These are phyloP conservation scores for Chionomys nivalis DNA, from an alignment of 2,113 vertebrate species.

Conservation along the genomic window DNA sequence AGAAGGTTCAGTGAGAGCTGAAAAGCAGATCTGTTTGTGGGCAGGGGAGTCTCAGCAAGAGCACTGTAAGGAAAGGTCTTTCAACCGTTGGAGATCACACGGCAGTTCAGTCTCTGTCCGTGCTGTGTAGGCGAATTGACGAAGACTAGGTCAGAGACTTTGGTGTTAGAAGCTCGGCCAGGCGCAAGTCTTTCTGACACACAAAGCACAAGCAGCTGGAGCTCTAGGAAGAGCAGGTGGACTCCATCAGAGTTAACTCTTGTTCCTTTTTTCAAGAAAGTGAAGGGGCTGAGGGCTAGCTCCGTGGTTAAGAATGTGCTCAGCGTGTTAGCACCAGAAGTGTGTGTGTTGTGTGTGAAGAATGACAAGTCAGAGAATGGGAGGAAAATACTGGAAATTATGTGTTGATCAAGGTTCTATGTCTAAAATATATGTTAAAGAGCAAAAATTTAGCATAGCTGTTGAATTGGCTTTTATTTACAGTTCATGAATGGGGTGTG, in stretches of 20 bases:
- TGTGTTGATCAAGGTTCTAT: background rate
- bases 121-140: background rate
- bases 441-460: background rate
- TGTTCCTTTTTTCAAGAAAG: background rate
- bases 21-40: background rate
- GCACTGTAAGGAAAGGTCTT: background rate
- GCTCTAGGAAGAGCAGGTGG: background rate
- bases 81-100: background rate
- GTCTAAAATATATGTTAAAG: no score
- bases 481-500: background rate
- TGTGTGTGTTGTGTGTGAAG: background rate
- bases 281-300: background rate
- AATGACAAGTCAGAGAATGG: background rate
- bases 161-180: background rate
- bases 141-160: background rate
- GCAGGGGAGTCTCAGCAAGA: background rate
- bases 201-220: background rate
- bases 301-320: background rate
- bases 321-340: background rate
- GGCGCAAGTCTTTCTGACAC: background rate
- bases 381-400: background rate
- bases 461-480: background rate
- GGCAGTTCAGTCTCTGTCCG: background rate
- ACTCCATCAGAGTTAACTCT: background rate
- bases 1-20: background rate